Percentiles rank a stretch among this genome's conserved stretches.
Conservation (phyloP, 2,888 invertebrate species). For the Apantesis nais region DNA sequence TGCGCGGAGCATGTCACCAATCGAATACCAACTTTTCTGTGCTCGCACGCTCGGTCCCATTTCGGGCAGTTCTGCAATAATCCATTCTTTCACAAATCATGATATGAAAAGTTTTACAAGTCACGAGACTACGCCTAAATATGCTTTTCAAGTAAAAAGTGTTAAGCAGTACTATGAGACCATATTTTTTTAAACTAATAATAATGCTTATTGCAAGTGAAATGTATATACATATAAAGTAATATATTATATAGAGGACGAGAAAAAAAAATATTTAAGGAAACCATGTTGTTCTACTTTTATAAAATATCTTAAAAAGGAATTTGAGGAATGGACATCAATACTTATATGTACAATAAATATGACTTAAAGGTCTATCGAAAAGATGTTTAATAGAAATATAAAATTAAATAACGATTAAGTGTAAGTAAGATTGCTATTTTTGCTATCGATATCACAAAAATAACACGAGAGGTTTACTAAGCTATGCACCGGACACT, state of each 20-base stretch:
- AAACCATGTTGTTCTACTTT: too few relatives aligned
- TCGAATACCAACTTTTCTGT: conserved; percentile 88
- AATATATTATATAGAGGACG: too few relatives aligned
- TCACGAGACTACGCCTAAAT: too few relatives aligned
- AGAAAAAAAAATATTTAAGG: too few relatives aligned
- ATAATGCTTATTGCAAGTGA: too few relatives aligned
- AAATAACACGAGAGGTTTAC: neutral
- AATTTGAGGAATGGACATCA: neutral
- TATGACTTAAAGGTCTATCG: neutral
- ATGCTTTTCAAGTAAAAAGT: too few relatives aligned
- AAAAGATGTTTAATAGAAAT: neutral
- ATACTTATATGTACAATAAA: neutral
- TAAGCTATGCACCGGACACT: neutral
- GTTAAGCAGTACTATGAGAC: too few relatives aligned
- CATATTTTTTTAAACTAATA: too few relatives aligned
- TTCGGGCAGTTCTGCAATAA: conserved; percentile 86
- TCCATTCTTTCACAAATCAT: neutral
- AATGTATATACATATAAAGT: too few relatives aligned
- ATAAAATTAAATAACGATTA: neutral
- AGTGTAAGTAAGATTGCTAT: neutral
- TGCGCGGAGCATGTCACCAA: conserved; percentile 88
- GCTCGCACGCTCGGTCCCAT: conserved; percentile 87
- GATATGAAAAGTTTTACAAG: neutral
- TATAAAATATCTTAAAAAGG: neutral
- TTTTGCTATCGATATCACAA: neutral